These are phyloP conservation scores for Argyrosomus regius DNA, from an alignment of 2,797 vertebrate genomes.

Conservation along the genomic window DNA sequence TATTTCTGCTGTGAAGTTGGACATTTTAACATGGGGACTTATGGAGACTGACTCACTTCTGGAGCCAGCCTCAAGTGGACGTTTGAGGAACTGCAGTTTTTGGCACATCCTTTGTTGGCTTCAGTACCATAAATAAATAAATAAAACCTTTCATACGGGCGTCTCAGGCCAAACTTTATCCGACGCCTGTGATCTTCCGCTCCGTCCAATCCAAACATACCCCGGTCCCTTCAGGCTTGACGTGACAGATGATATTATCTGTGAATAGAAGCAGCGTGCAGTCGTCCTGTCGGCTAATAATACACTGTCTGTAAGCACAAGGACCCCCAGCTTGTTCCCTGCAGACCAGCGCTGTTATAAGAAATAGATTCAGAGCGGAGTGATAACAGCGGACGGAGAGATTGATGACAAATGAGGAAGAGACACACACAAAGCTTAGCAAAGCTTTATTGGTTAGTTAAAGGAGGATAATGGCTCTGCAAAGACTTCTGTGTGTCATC, in stretches of 20 bases:
- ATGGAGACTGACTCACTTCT: no score
- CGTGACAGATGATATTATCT: slow-evolving; percentile 17
- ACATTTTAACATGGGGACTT: no score
- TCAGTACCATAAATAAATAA: neutral
- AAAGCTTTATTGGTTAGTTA: slow-evolving; percentile 30
- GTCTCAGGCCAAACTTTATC: slow-evolving; percentile 1
- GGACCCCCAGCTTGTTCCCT: slow-evolving; percentile 2
- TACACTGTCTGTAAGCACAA: neutral
- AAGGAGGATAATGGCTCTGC: slow-evolving; percentile 18
- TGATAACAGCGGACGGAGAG: slow-evolving; percentile 6
- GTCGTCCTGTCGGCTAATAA: slow-evolving; percentile 31
- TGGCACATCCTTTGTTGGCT: neutral
- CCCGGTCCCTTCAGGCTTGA: neutral
- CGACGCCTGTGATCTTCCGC: neutral
- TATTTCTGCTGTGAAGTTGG: no score
- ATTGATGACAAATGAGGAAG: slow-evolving; percentile 29
- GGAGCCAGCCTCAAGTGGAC: no score
- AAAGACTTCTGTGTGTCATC: neutral
- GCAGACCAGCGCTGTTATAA: neutral
- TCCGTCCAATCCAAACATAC: neutral
- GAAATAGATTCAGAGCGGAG: slow-evolving; percentile 26
- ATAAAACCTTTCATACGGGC: neutral
- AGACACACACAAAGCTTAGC: neutral
- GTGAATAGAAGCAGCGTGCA: slow-evolving; percentile 11
- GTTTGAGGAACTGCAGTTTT: no score